phyloP scores from a whole-genome alignment of 1,140 invertebrate genomes.

The Pararge aegeria region DNA sequence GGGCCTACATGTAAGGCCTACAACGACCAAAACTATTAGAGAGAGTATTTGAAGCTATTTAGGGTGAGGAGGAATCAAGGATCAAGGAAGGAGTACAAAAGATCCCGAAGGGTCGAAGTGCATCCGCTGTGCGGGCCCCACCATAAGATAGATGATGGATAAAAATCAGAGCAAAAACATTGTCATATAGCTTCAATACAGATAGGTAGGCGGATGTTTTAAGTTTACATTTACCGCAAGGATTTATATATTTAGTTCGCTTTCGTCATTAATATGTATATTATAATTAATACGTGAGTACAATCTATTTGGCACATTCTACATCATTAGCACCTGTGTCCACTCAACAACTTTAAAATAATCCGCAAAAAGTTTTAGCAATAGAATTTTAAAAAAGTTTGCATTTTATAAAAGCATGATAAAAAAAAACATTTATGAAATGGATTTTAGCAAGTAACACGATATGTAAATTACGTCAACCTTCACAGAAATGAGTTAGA shows the following conservation, averaged over 20 bases:
- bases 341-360: not conserved
- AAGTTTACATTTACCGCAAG: not conserved
- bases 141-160: too few species aligned
- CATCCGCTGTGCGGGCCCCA: too few species aligned
- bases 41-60: too few species aligned
- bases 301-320: not conserved
- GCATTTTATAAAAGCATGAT: not conserved
- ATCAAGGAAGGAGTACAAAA: too few species aligned
- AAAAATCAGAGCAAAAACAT: too few species aligned
- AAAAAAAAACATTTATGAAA: not conserved
- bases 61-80: too few species aligned
- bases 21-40: too few species aligned
- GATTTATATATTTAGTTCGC: not conserved
- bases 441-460: not conserved
- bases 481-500: slow-evolving; percentile 14
- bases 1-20: too few species aligned
- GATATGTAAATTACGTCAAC: not conserved
- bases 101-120: too few species aligned
- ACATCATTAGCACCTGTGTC: not conserved
- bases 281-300: not conserved
- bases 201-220: too few species aligned
- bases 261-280: not conserved
- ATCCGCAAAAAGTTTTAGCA: not conserved
- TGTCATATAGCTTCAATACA: too few species aligned
- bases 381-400: not conserved